Conservation (phyloP, 2,888 invertebrate species). For the Ditylenchus weischeri region DNA sequence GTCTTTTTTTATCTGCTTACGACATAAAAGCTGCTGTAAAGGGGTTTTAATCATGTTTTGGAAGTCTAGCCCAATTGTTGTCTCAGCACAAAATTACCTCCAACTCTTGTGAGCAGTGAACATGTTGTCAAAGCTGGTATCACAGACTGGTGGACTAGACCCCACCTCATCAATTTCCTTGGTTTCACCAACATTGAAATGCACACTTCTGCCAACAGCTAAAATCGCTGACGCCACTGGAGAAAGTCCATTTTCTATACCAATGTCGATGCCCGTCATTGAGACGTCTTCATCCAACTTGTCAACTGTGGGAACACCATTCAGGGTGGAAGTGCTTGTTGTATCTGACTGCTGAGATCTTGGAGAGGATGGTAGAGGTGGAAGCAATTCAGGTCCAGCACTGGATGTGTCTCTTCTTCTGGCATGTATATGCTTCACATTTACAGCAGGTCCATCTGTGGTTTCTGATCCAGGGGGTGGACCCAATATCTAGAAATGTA, state of each 20-base stretch:
- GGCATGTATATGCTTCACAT: too few species aligned
- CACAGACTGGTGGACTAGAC: background rate
- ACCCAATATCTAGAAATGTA: background rate
- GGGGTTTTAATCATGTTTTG: too few species aligned
- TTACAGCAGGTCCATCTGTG: too few species aligned
- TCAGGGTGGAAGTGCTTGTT: background rate
- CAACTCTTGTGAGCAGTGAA: slow-evolving; percentile 3
- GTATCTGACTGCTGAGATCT: background rate
- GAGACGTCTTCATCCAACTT: background rate
- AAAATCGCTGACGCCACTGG: background rate
- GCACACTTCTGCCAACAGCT: slow-evolving; percentile 2
- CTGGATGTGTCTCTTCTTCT: too few species aligned
- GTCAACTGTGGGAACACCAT: background rate
- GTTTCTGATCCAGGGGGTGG: background rate
- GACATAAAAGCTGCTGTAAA: too few species aligned
- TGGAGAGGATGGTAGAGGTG: background rate
- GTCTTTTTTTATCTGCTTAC: too few species aligned
- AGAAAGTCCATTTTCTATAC: background rate
- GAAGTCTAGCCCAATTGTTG: too few species aligned
- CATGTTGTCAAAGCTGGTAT: slow-evolving; percentile 6
- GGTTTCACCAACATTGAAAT: slow-evolving; percentile 4
- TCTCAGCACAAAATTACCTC: background rate
- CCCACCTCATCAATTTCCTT: background rate
- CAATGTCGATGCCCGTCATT: background rate
- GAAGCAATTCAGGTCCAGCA: background rate